phyloP scores from a whole-genome alignment of 2,888 invertebrate genomes.

The Buathra laborator region DNA sequence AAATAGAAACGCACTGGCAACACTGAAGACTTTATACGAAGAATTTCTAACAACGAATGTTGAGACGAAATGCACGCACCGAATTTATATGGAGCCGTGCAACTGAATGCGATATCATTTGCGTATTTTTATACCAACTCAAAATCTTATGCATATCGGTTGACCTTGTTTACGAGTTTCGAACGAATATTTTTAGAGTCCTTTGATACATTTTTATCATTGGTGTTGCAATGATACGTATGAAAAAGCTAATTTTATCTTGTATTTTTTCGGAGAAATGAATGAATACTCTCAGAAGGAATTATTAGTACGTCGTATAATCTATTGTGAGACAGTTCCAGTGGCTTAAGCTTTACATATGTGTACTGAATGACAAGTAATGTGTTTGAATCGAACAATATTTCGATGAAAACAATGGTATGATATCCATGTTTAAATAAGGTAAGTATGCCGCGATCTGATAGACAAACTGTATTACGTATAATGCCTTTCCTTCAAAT shows the following conservation, averaged over 20 bases:
- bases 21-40: neutral
- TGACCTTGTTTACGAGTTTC: neutral
- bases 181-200: constrained; percentile 18
- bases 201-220: constrained; percentile 3
- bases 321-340: constrained; percentile 14
- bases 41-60: constrained; percentile 3
- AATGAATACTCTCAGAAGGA: neutral
- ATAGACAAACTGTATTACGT: neutral
- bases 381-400: too few relatives aligned
- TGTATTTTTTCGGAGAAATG: neutral
- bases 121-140: neutral
- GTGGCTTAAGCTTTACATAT: constrained; percentile 17
- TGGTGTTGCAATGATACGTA: neutral
- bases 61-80: neutral
- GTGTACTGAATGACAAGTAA: constrained; percentile 3
- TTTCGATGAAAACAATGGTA: too few relatives aligned
- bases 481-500: neutral
- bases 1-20: constrained; percentile 1
- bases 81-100: constrained; percentile 19
- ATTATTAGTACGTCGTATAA: neutral
- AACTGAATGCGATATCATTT: neutral
- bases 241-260: neutral
- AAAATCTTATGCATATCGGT: constrained; percentile 8
- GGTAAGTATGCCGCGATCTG: neutral
- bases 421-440: too few relatives aligned